Evolutionary conservation across 1,140 invertebrate species (phyloP).

Genomic region (Forficula auricularia): DNA sequence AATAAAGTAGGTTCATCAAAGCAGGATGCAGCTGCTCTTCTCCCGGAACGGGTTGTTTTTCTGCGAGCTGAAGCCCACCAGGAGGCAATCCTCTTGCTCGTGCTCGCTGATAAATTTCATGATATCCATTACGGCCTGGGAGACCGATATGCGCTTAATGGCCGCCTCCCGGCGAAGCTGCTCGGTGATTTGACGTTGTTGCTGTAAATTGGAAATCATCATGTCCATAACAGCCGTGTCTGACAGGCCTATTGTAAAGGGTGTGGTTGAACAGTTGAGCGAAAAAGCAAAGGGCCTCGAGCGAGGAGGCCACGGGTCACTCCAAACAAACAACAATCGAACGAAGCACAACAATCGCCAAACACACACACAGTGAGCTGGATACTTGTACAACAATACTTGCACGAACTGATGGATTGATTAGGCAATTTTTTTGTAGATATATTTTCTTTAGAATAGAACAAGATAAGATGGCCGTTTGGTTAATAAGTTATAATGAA

Average conservation of each 20-base stretch:
- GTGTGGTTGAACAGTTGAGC: constrained; percentile 7
- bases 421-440: too few relatives aligned
- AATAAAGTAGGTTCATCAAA: constrained; percentile 34
- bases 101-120: constrained; percentile 85
- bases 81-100: constrained; percentile 84
- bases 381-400: too few relatives aligned
- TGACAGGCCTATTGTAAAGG: constrained; percentile 53
- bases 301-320: too few relatives aligned
- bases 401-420: too few relatives aligned
- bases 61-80: constrained; percentile 86
- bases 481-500: too few relatives aligned
- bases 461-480: too few relatives aligned
- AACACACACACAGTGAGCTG: too few relatives aligned
- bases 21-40: constrained; percentile 76
- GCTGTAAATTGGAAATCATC: constrained; percentile 77
- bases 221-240: constrained; percentile 74
- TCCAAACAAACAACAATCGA: too few relatives aligned
- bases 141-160: constrained; percentile 70
- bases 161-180: constrained; percentile 82
- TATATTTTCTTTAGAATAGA: too few relatives aligned
- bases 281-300: too few relatives aligned
- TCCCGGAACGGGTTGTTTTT: constrained; percentile 95
- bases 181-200: constrained; percentile 81
- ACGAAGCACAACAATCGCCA: too few relatives aligned
- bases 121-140: constrained; percentile 82